These are phyloP conservation scores for Oxyura jamaicensis DNA, from an alignment of 2,113 vertebrate genomes.

Conservation along the genomic window DNA sequence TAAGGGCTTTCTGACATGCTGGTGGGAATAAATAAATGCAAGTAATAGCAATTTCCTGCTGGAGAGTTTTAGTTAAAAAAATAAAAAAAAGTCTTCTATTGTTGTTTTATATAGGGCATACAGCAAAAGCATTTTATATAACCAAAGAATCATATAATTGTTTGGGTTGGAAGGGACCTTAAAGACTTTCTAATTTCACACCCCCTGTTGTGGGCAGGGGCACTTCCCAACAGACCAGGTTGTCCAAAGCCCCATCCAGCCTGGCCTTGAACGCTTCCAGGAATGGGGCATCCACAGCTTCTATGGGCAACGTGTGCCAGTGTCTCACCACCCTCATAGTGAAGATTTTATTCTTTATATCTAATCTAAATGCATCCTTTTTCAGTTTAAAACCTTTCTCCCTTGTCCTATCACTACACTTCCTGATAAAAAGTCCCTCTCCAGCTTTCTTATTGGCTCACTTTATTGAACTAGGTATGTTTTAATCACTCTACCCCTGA, in stretches of 20 bases:
- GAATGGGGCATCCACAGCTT: neutral
- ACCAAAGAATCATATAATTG: neutral
- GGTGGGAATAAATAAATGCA: neutral
- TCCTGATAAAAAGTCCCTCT: neutral
- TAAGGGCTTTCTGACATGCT: neutral
- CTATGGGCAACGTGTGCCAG: neutral
- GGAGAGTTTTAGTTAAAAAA: slow-evolving; percentile 52
- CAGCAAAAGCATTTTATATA: neutral
- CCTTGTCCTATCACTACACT: neutral
- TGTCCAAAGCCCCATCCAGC: neutral
- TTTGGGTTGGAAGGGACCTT: neutral
- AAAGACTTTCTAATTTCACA: neutral
- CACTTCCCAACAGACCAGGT: neutral
- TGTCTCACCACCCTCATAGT: too few species aligned
- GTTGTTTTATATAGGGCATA: neutral
- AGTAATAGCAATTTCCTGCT: slow-evolving; percentile 35
- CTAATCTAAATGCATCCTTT: neutral
- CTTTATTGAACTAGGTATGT: neutral
- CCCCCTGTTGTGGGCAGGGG: neutral
- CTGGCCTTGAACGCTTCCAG: neutral
- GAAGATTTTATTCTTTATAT: neutral
- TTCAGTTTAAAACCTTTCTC: neutral
- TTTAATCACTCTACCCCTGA: neutral
- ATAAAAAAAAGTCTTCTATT: neutral
- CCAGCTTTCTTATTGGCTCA: neutral